These are phyloP conservation scores for Drosophila prolongata DNA, from an alignment of 2,888 invertebrate genomes.

Conservation along the genomic window DNA sequence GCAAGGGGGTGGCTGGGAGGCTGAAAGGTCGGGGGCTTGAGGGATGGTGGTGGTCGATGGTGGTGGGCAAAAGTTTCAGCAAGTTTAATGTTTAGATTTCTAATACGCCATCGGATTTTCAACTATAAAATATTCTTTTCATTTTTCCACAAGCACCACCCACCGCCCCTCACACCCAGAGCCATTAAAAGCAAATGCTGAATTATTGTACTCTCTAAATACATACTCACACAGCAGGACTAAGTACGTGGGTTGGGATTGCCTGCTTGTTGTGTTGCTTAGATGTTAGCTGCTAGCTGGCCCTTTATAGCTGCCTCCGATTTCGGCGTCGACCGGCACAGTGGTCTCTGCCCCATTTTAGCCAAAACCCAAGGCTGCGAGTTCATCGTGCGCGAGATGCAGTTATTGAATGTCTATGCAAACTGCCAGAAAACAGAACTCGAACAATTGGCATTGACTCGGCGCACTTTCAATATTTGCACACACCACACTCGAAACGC, in stretches of 20 bases:
- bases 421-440: slow-evolving; percentile 11
- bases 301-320: neutral
- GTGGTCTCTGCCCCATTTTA: slow-evolving; percentile 6
- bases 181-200: slow-evolving; percentile 59
- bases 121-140: slow-evolving; percentile 79
- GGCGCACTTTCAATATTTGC: slow-evolving; percentile 41
- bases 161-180: slow-evolving; percentile 23
- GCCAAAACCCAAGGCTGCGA: slow-evolving; percentile 10
- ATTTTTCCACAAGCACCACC: slow-evolving; percentile 39
- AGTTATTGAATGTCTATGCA: slow-evolving; percentile 28
- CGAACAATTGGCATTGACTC: slow-evolving; percentile 14
- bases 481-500: slow-evolving; percentile 7
- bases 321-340: slow-evolving; percentile 4
- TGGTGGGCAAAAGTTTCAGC: slow-evolving; percentile 44
- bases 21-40: slow-evolving; percentile 12
- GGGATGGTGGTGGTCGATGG: neutral
- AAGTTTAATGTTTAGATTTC: slow-evolving; percentile 77
- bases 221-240: slow-evolving; percentile 13
- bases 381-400: slow-evolving; percentile 25
- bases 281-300: slow-evolving; percentile 39
- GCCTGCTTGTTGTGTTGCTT: slow-evolving; percentile 42
- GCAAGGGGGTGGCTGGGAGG: slow-evolving; percentile 5
- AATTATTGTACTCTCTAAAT: slow-evolving; percentile 46
- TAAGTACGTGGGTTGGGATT: neutral
- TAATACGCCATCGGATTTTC: slow-evolving; percentile 74